Conservation (phyloP, 2,888 invertebrate genomes). For the Eupithecia subfuscata region DNA sequence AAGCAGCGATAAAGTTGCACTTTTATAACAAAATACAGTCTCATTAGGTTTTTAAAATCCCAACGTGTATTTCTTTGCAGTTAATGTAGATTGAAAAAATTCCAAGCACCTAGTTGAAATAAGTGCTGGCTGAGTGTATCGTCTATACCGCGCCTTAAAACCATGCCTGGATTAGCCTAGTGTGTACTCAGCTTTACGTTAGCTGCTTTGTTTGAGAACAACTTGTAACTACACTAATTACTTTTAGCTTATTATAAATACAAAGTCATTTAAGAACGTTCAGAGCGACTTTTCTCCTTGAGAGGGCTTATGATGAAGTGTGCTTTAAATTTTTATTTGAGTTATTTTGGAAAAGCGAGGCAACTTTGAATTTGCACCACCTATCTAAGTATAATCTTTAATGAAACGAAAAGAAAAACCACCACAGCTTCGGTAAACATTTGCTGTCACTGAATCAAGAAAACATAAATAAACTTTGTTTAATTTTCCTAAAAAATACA, state of each 20-base stretch:
- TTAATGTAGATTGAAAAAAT: neutral
- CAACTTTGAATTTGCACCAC: neutral
- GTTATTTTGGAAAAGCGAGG: neutral
- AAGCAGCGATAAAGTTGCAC: neutral
- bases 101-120: neutral
- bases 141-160: constrained; percentile 6
- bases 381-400: neutral
- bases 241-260: constrained; percentile 29
- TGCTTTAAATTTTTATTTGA: neutral
- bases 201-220: constrained; percentile 65
- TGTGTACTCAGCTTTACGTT: constrained; percentile 69
- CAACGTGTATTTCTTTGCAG: neutral
- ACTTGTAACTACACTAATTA: constrained; percentile 51
- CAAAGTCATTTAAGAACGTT: constrained; percentile 16
- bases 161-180: constrained; percentile 36
- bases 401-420: neutral
- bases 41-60: neutral
- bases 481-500: constrained; percentile 8
- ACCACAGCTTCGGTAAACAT: neutral
- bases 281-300: constrained; percentile 8
- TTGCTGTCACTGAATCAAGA: constrained; percentile 8
- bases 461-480: constrained; percentile 10
- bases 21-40: neutral
- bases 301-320: constrained; percentile 10
- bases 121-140: neutral